A percentile compares a stretch with the other conserved stretches of the same genome.
These are phyloP conservation scores for Sebastiscus tertius DNA, from an alignment of 2,797 vertebrate genomes.

Conservation along the genomic window DNA sequence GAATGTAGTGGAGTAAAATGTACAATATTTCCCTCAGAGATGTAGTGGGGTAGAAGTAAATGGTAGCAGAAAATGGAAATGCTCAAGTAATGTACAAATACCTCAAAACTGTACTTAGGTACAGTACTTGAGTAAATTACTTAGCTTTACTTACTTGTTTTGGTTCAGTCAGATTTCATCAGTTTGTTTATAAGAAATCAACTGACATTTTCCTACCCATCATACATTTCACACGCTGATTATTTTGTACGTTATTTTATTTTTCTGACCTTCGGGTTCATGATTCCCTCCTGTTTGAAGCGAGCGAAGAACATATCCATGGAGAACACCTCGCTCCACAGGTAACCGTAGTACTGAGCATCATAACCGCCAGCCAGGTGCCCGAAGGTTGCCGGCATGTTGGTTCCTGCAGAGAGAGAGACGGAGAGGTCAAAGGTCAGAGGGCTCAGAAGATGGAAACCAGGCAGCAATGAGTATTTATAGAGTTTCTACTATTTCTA, in stretches of 20 bases:
- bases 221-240: background rate
- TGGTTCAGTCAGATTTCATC: background rate
- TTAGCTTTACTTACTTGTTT: background rate
- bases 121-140: background rate
- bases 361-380: constrained; percentile 96
- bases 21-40: no score
- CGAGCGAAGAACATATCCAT: constrained; percentile 98
- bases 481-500: background rate
- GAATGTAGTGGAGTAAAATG: no score
- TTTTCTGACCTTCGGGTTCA: constrained; percentile 88
- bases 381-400: constrained; percentile 98
- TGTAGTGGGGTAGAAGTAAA: no score
- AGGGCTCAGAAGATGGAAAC: background rate
- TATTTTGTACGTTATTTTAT: background rate
- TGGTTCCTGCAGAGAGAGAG: constrained; percentile 83
- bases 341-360: constrained; percentile 97
- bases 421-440: constrained; percentile 13
- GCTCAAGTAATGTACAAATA: no score
- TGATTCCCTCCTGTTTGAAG: constrained; percentile 94
- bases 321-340: constrained; percentile 98
- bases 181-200: background rate
- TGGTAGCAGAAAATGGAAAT: no score
- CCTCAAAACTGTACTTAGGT: no score
- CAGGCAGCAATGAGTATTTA: no score
- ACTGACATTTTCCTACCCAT: background rate